Evolutionary conservation across 2,888 invertebrate species (phyloP), one percentile per base, ranked within the genome.

Genomic region (Lithophane socia): DNA sequence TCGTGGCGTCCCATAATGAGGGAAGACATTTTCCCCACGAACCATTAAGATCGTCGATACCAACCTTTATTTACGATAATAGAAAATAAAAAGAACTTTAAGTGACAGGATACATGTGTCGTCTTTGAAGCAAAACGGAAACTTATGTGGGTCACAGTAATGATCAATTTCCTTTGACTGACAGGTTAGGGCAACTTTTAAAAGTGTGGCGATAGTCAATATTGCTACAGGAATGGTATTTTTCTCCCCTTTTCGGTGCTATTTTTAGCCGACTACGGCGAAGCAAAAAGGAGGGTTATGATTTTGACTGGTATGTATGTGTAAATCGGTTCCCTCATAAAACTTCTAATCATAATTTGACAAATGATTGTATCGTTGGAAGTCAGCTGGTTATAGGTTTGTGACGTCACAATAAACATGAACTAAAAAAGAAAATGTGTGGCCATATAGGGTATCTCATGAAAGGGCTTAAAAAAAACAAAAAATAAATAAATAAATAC

Each of bases 101-200:
- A 78, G 52, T 56, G 72, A 69, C 56, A 64, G 73, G 24, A 69
- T 68, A 37, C 58, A 64, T 44, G 61, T 73, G 65, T 56, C 44
- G 65, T 0, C 21, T 71, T 47, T 71, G 80, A 75, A 24, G 54
- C 54, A 49, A 60, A 80, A 65, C 58, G 67, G 71, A 70, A 80
- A 66, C 73, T 79, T 80, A 75, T 70, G 47, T 66, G 2, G 69
- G 75, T 61, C 66, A n/a, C 47, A 10, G 44, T 80, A 80, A 80
- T 80, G 65, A 75, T 75, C 81, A 80, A 80, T 80, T 80, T 80
- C 75, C 80, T n/a, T 10, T 58, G 13, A n/a, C 61, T 24, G 66
- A 44, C 42, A 70, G 54, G 56, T 21, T n/a, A 49, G 56, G 66
- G 42, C 4, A 24, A 61, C 29, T 29, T 71, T 47, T 61, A 42